Percentiles rank a stretch among this genome's conserved stretches.
phyloP scores from a whole-genome alignment of 2,113 vertebrate species.

The Antigone vipio region DNA sequence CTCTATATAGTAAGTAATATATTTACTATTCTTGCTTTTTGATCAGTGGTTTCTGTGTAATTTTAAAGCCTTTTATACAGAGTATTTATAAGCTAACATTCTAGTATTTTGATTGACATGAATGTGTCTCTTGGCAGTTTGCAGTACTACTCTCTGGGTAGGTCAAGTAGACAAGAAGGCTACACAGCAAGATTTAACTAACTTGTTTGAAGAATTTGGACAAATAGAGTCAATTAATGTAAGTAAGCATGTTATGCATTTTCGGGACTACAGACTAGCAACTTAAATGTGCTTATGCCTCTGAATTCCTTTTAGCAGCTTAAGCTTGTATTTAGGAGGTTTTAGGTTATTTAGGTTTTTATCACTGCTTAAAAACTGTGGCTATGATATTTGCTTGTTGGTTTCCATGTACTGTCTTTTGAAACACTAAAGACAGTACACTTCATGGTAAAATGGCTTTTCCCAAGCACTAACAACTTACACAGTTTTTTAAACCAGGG shows the following conservation, averaged over 20 bases:
- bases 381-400: not conserved
- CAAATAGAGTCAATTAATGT: slow-evolving; percentile 99
- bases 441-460: not conserved
- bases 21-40: not conserved
- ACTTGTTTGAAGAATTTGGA: slow-evolving; percentile 98
- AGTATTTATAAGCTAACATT: not conserved
- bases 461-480: not conserved
- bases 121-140: slow-evolving; percentile 79
- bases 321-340: not conserved
- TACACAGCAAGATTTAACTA: slow-evolving; percentile 96
- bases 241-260: slow-evolving; percentile 57
- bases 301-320: not conserved
- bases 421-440: not conserved
- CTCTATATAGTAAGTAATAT: not conserved
- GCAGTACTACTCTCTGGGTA: slow-evolving; percentile 98
- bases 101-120: not conserved
- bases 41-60: not conserved
- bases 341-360: not conserved
- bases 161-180: slow-evolving; percentile 99
- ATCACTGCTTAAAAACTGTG: not conserved
- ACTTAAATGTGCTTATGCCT: not conserved
- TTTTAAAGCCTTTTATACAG: not conserved
- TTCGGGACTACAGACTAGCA: not conserved
- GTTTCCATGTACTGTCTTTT: not conserved
- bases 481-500: not conserved